These are phyloP conservation scores for Bolborhynchus lineola DNA, from an alignment of 2,113 vertebrate species.

Conservation along the genomic window DNA sequence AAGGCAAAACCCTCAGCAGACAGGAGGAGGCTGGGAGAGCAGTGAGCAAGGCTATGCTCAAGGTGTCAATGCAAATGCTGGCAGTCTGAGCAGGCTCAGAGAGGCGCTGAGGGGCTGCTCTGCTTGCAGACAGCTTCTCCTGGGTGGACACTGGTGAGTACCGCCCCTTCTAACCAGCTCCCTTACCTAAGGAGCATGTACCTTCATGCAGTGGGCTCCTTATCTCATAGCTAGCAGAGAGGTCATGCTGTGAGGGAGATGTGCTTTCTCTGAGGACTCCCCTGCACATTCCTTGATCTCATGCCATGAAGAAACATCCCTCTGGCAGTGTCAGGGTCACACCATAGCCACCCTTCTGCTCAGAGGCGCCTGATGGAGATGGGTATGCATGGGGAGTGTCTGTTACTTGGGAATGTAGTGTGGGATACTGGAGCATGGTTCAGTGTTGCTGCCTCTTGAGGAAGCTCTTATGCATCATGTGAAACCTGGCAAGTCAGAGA, in stretches of 20 bases:
- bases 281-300: background rate
- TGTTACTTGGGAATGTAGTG: fast-evolving
- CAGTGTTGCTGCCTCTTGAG: background rate
- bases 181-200: background rate
- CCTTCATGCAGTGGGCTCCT: background rate
- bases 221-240: background rate
- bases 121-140: fast-evolving
- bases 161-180: fast-evolving
- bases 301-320: background rate
- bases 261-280: fast-evolving
- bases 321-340: fast-evolving
- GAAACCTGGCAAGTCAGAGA: background rate
- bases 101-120: fast-evolving
- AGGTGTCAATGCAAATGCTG: background rate
- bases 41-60: background rate
- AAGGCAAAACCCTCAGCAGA: background rate
- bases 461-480: fast-evolving
- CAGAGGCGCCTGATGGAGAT: fast-evolving
- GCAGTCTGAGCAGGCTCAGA: background rate
- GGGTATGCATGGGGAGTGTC: fast-evolving
- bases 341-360: background rate
- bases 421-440: background rate
- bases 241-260: fast-evolving
- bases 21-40: background rate
- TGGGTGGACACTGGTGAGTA: fast-evolving